Percentiles rank a stretch among this genome's conserved stretches.
These are phyloP conservation scores for Dioctria rufipes DNA, from an alignment of 2,888 invertebrate species.

Conservation along the genomic window DNA sequence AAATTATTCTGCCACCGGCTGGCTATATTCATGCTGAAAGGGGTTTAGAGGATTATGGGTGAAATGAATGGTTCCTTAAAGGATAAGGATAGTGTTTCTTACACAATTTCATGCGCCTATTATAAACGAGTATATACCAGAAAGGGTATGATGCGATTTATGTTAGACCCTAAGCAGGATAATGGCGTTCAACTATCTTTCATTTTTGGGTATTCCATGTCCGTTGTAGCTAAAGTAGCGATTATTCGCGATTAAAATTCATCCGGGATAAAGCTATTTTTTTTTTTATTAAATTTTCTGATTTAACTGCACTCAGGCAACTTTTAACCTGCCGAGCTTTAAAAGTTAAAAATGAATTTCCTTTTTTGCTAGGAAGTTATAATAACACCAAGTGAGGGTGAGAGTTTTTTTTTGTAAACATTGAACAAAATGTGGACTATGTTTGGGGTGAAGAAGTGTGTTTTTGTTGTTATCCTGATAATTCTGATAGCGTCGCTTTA, in stretches of 20 bases:
- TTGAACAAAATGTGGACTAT: conserved; percentile 31
- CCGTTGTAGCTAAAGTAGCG: background rate
- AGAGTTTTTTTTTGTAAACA: no score
- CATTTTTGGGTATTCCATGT: background rate
- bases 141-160: background rate
- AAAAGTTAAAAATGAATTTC: background rate
- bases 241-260: background rate
- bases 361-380: background rate
- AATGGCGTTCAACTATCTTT: background rate
- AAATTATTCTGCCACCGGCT: background rate
- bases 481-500: conserved; percentile 55
- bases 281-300: conserved; percentile 18
- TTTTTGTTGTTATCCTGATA: conserved; percentile 54
- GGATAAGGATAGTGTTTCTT: background rate
- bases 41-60: background rate
- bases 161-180: background rate
- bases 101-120: background rate
- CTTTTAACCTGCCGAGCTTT: background rate
- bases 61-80: background rate
- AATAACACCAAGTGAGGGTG: no score
- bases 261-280: no score
- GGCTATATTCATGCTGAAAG: conserved; percentile 3
- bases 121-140: background rate
- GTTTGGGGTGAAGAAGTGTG: conserved; percentile 44
- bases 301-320: background rate